Evolutionary conservation across 2,113 vertebrate species (phyloP).

Genomic region (Microtus pennsylvanicus): DNA sequence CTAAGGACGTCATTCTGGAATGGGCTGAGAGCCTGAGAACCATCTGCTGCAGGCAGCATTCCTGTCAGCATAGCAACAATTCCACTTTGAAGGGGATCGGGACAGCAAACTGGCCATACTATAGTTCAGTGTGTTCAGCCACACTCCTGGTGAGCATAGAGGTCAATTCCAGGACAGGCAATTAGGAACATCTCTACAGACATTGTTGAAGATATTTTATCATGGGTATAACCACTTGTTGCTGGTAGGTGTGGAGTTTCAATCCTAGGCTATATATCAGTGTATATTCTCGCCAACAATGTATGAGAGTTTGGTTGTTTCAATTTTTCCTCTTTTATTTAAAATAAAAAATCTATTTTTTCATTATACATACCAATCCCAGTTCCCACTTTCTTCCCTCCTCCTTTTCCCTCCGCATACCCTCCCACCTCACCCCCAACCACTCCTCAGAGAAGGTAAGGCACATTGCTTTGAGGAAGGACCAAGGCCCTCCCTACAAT

Average conservation of each 20-base stretch:
- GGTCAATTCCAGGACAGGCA: neutral
- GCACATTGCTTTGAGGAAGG: too few relatives aligned
- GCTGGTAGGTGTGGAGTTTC: neutral
- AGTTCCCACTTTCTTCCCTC: too few relatives aligned
- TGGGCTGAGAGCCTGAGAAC: neutral
- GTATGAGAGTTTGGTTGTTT: neutral
- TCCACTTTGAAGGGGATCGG: neutral
- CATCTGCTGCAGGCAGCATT: too few relatives aligned
- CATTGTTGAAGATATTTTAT: neutral
- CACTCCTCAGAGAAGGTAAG: too few relatives aligned
- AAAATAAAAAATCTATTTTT: too few relatives aligned
- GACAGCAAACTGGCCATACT: neutral
- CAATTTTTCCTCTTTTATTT: neutral
- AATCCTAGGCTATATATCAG: neutral
- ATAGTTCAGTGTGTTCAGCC: neutral
- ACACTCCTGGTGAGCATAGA: neutral
- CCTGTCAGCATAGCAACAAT: neutral
- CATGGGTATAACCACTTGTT: neutral
- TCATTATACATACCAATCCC: too few relatives aligned
- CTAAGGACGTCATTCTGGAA: neutral
- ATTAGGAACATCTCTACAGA: neutral
- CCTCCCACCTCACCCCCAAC: too few relatives aligned
- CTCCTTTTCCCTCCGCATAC: too few relatives aligned
- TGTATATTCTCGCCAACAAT: neutral
- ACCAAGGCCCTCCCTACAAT: too few relatives aligned